These are phyloP conservation scores for Cylloceria caligata DNA, from an alignment of 2,888 invertebrate species.

Conservation along the genomic window DNA sequence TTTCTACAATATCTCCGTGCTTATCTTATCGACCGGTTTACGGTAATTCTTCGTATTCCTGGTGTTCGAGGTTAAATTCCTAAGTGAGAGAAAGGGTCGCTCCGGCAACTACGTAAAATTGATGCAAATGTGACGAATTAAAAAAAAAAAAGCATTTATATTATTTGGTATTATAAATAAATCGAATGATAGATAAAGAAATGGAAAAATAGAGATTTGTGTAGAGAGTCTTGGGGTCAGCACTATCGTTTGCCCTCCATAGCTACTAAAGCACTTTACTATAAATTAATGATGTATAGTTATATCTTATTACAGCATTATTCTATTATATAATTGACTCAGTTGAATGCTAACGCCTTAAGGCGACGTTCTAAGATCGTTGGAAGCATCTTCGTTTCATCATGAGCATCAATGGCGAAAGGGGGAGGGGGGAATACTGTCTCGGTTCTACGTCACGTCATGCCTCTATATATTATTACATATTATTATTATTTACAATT, in stretches of 20 bases:
- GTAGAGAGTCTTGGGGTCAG: conserved; percentile 32
- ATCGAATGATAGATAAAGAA: background rate
- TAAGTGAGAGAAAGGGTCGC: background rate
- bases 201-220: background rate
- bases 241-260: conserved; percentile 11
- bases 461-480: conserved; percentile 17
- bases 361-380: background rate
- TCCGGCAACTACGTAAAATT: background rate
- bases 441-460: conserved; percentile 50
- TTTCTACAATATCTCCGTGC: background rate
- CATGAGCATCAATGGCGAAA: conserved; percentile 7
- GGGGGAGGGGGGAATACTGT: conserved; percentile 56
- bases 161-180: no score
- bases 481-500: conserved; percentile 28
- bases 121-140: background rate
- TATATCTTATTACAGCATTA: conserved; percentile 2
- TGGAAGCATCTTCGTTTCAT: background rate
- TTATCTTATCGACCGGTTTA: conserved; percentile 24
- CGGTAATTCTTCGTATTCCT: background rate
- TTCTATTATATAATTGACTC: conserved; percentile 15
- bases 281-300: conserved; percentile 21
- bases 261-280: conserved; percentile 4
- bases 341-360: background rate
- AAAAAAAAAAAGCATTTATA: no score
- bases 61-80: background rate